Evolutionary conservation across 2,113 vertebrate species (phyloP), one percentile per base, ranked within the genome.

Genomic region (Accipiter cooperii): DNA sequence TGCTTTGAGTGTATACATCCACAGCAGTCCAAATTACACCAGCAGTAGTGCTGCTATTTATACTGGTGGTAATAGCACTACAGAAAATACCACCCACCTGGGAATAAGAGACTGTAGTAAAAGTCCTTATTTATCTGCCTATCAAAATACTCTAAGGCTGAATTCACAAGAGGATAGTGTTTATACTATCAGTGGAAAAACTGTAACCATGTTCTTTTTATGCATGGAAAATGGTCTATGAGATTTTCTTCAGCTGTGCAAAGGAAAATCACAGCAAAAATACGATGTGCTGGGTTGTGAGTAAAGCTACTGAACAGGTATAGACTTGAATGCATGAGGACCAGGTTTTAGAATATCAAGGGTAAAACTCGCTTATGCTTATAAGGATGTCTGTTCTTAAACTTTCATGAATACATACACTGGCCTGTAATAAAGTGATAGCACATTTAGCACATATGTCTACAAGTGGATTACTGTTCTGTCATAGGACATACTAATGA

Each of bases 21-120:
- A 57, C 84, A 91, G 92, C 57, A 87, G 84, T 87, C 60, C 70
- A 82, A 84, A 94, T 95, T 92, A 61, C 60, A 75, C 51, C 86
- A 89, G 86, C 84, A 81, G 65, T 28, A 46, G 52, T 61, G 84
- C 63, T 95, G 74, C 84, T 95, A 91, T 95, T 97, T 95, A 94
- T 96, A 84, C 61, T 68, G 44, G 73, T 87, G 65, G 80, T 87
- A 96, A 95, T 89, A 90, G 49, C 73, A 69, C 77, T 89, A 31
- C 49, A 89, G 84, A 92, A 97, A 95, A 97, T 86, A 81, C 33
- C 57, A 64, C 84, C 57, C 77, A 69, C 81, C 15, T 54, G 58
- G 28, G 91, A 89, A 66, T 73, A 69, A 88, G 33, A 77, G 38
- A 34, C 55, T 89, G 58, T 85, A 84, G 82, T 77, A 90, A 40